Evolutionary conservation across 2,888 invertebrate genomes (phyloP).

Genomic region (Drosophila rubida): DNA sequence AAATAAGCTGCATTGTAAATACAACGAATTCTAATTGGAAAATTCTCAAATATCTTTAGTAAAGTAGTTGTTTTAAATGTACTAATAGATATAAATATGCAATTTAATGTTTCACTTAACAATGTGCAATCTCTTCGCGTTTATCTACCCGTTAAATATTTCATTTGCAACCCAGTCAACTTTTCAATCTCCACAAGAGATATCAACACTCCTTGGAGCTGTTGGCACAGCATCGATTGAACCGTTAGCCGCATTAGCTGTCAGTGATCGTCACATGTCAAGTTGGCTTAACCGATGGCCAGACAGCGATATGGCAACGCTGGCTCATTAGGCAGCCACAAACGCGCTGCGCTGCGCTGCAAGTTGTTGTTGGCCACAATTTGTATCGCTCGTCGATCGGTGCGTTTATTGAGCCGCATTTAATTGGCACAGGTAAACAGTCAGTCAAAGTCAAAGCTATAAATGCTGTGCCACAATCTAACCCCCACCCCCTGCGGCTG

Average conservation of each 20-base stretch:
- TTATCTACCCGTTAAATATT: too few species aligned
- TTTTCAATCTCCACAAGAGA: not conserved
- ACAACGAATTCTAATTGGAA: not conserved
- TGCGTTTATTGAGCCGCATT: conserved; percentile 61
- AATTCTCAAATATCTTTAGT: not conserved
- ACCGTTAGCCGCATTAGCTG: conserved; percentile 49
- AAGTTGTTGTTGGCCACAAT: conserved; percentile 59
- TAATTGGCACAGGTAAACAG: conserved; percentile 74
- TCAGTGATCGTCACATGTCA: conserved; percentile 37
- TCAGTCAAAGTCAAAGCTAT: conserved; percentile 62
- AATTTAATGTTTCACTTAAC: too few species aligned
- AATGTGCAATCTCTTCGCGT: too few species aligned
- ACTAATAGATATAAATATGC: too few species aligned
- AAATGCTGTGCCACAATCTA: conserved; percentile 9
- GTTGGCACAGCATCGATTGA: conserved; percentile 43
- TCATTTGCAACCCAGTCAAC: not conserved
- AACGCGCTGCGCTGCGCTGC: conserved; percentile 40
- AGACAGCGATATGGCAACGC: conserved; percentile 65
- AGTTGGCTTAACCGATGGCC: conserved; percentile 29
- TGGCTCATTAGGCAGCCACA: conserved; percentile 59
- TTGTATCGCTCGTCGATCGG: conserved; percentile 68
- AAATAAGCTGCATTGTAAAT: too few species aligned
- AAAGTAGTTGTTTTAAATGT: too few species aligned
- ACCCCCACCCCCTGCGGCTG: not conserved
- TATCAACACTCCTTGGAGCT: conserved; percentile 10